These are phyloP conservation scores for Tragulus kanchil DNA, from an alignment of 2,113 vertebrate genomes.

Conservation along the genomic window DNA sequence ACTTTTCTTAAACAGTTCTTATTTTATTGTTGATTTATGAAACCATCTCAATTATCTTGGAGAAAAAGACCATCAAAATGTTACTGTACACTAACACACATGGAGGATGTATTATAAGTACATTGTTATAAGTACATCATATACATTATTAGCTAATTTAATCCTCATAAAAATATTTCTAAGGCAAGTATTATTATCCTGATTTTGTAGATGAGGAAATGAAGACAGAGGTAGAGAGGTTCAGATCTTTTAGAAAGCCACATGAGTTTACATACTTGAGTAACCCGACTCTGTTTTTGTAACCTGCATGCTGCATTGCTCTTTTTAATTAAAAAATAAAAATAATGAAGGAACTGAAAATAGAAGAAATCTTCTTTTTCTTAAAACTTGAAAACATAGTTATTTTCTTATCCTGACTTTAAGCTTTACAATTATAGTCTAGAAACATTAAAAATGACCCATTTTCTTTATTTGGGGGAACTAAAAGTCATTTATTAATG, in stretches of 20 bases:
- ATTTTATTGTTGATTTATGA: constrained; percentile 33
- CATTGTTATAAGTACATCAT: neutral
- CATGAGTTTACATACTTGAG: neutral
- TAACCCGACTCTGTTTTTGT: neutral
- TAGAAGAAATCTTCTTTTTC: constrained; percentile 16
- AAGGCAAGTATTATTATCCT: neutral
- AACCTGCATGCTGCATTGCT: neutral
- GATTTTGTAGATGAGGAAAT: constrained; percentile 2
- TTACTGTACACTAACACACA: neutral
- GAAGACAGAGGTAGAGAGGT: neutral
- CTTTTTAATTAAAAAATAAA: neutral
- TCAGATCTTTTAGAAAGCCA: constrained; percentile 38
- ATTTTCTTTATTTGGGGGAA: neutral
- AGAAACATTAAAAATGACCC: constrained; percentile 38
- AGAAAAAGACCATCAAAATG: neutral
- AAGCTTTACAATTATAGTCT: constrained; percentile 23
- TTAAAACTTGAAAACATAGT: neutral
- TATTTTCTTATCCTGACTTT: neutral
- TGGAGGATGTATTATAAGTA: neutral
- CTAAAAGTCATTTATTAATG: neutral
- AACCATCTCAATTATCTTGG: neutral
- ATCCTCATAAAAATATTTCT: neutral
- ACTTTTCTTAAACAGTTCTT: constrained; percentile 26
- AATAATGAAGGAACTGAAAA: neutral
- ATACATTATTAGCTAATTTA: neutral